Conservation (phyloP, 2,113 vertebrate genomes). For the Rhynchomys soricoides region DNA sequence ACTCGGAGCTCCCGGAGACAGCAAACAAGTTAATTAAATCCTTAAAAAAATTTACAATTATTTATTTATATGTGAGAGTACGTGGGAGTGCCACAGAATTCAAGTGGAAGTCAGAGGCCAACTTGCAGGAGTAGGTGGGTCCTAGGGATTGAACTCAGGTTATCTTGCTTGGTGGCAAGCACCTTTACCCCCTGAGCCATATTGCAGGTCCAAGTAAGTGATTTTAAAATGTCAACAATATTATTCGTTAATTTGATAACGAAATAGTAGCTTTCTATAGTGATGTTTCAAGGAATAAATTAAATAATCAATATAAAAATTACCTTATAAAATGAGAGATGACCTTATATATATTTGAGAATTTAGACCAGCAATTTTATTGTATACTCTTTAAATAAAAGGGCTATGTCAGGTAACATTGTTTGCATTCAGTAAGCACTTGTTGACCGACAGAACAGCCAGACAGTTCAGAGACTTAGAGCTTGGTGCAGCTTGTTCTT, state of each 20-base stretch:
- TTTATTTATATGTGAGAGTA: not conserved
- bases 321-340: not conserved
- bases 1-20: not conserved
- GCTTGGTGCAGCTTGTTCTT: not conserved
- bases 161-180: not conserved
- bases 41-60: not conserved
- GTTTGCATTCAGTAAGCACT: not conserved
- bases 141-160: too few species aligned
- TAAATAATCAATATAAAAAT: constrained; percentile 8
- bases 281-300: constrained; percentile 1
- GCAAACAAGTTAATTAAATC: not conserved
- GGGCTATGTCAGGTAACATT: not conserved
- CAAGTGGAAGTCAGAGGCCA: not conserved
- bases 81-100: not conserved
- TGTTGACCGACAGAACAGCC: not conserved
- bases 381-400: not conserved
- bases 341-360: not conserved
- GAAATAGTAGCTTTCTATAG: not conserved
- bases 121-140: not conserved
- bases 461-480: not conserved
- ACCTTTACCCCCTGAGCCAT: not conserved
- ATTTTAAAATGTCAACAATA: constrained; percentile 16
- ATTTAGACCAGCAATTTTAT: not conserved
- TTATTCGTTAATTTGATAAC: not conserved
- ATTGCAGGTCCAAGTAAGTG: not conserved